Base-by-base conservation (phyloP, 2,113 vertebrate species). In the Oplegnathus fasciatus region DNA sequence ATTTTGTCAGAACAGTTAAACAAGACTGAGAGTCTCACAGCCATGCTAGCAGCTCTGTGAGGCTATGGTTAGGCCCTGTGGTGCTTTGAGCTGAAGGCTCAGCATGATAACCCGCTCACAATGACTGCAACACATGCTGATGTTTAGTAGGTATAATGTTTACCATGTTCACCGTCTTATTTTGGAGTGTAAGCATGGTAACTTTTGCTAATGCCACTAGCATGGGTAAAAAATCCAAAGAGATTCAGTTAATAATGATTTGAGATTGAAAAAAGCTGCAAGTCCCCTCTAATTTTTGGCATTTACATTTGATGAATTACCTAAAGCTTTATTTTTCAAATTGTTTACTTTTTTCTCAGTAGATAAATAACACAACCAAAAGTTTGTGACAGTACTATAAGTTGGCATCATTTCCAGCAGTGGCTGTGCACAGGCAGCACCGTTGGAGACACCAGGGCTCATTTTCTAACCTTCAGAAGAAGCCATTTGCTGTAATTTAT, bases 391-490 rank as follows among this genome's bases (percentile, higher is more conserved):
- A 52, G 37, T 52, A 37, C 34, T 37, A 37, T 37, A 37, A 30
- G 46, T 28, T 65, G 60, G 32, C 24, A 73, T 52, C 5, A 32
- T 76, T 79, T 28, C 40, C 37, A 46, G 75, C 20, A n/a, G 44
- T 26, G 14, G 28, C 3, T 34, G 28, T 37, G 34, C 40, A 70
- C 66, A 32, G 80, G 40, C 32, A 28, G 72, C 65, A 32, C 46
- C 77, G 28, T 24, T 65, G 22, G 48, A 65, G 9, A 66, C 75
- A 73, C 20, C 14, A 54, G 15, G 9, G 55, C 46, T 48, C 7
- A 70, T 76, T 75, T 77, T 85, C 37, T 58, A 55, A 75, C 20
- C 78, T 30, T n/a, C 24, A 65, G 20, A 55, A 62, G 48, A 57
- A 46, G 30, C 50, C 37, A 58, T 81, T 71, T 71, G 22, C 30